phyloP scores from a whole-genome alignment of 1,140 invertebrate species.

The Mercenaria mercenaria region DNA sequence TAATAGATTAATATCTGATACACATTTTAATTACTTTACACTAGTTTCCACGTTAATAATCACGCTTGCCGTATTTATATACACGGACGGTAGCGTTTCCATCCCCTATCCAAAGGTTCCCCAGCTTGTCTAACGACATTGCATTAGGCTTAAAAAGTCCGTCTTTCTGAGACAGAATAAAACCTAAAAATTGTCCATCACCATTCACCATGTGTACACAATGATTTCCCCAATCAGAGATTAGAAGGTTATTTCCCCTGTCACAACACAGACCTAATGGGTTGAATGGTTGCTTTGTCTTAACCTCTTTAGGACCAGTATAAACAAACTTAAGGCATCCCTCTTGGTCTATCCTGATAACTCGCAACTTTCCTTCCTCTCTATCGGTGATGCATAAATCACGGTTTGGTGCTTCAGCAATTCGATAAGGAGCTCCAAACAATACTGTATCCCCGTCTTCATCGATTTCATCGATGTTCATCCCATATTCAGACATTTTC shows the following conservation, averaged over 20 bases:
- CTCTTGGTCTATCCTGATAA: conserved; percentile 68
- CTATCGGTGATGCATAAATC: conserved; percentile 71
- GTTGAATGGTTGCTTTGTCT: conserved; percentile 72
- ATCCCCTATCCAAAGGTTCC: conserved; percentile 75
- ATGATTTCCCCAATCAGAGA: conserved; percentile 75
- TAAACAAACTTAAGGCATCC: conserved; percentile 70
- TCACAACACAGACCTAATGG: conserved; percentile 75
- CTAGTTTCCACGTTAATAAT: conserved; percentile 41
- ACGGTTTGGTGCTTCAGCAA: conserved; percentile 70
- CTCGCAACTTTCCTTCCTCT: conserved; percentile 71
- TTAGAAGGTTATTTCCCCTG: conserved; percentile 66
- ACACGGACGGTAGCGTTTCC: conserved; percentile 73
- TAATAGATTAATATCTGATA: too few relatives aligned
- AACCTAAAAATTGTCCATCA: conserved; percentile 72
- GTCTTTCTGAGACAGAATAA: conserved; percentile 72
- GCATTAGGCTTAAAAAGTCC: conserved; percentile 74
- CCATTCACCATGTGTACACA: conserved; percentile 70
- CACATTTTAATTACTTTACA: too few relatives aligned
- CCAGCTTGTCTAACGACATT: conserved; percentile 70
- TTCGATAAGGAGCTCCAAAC: conserved; percentile 71
- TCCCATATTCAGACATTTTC: conserved; percentile 70
- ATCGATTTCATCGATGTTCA: conserved; percentile 71
- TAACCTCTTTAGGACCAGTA: conserved; percentile 64
- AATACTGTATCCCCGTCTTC: conserved; percentile 69
- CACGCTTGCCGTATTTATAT: conserved; percentile 69